Conservation (phyloP, 2,113 vertebrate species). For the Brachyhypopomus gauderio region DNA sequence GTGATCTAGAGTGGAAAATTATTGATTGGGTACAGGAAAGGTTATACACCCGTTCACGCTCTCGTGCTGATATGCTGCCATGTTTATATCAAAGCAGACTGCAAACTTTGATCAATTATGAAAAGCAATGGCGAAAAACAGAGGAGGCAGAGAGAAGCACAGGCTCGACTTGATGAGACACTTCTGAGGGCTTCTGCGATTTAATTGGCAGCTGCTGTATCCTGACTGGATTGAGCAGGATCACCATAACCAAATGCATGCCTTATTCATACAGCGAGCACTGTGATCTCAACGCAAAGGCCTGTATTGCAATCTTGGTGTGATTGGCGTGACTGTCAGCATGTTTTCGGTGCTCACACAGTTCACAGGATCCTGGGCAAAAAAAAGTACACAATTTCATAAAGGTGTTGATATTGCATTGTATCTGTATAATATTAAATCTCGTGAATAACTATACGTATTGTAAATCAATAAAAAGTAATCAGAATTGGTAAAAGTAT, state of each 20-base stretch:
- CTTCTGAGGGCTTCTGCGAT: slow-evolving; percentile 32
- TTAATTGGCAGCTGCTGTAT: slow-evolving; percentile 59
- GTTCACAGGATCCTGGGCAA: too few species aligned
- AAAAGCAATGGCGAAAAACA: slow-evolving; percentile 52
- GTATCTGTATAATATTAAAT: too few species aligned
- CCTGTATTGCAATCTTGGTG: too few species aligned
- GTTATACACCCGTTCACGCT: slow-evolving; percentile 16
- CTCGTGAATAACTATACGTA: too few species aligned
- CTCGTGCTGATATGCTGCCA: slow-evolving; percentile 63
- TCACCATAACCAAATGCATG: slow-evolving; percentile 50
- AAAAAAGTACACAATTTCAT: too few species aligned
- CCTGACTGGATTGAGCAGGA: slow-evolving; percentile 45
- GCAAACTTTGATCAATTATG: slow-evolving; percentile 81
- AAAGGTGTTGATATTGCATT: too few species aligned
- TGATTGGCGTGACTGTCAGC: too few species aligned
- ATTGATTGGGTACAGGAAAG: slow-evolving; percentile 18
- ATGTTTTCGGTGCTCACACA: too few species aligned
- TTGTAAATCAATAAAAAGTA: too few species aligned
- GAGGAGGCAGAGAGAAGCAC: slow-evolving; percentile 26
- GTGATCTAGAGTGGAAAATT: neutral
- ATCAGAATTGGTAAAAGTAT: too few species aligned
- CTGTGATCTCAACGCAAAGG: neutral
- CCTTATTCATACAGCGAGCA: slow-evolving; percentile 41
- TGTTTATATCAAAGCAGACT: slow-evolving; percentile 74
- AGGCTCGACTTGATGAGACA: slow-evolving; percentile 36